Base-by-base conservation (phyloP, 2,888 invertebrate species). In the Antheraea yamamai region DNA sequence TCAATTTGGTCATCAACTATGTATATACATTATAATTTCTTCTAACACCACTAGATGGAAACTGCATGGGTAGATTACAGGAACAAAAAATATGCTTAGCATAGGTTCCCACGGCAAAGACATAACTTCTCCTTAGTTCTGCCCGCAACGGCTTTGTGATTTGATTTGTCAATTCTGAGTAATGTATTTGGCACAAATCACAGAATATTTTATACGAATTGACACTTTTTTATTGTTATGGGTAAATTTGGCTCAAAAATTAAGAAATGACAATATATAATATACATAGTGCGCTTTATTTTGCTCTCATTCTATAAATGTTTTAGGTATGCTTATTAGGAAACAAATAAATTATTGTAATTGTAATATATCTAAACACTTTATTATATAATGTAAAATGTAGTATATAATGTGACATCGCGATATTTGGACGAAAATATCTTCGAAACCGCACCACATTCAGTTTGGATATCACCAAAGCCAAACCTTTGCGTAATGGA, bases 221-320 rank as follows among this genome's bases (percentile, higher is more conserved):
- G 4, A 47, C 7, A 8, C 8, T 47, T 47, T 47, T 18, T 52
- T 1, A 3, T 52, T 2, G 8, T n/a, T 1, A n/a, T n/a, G 6
- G 23, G n/a, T 30, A 55, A 18, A 12, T 75, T 75, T 77, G 68
- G 77, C 78, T 73, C 74, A 47, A 76, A 84, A 84, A 83, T 83
- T 82, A 78, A 81, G 85, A 86, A 83, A 84, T 81, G 81, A 75
- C 74, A 1, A 75, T 68, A 61, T 61, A 39, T 20, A 58, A 58
- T 39, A 23, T n/a, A 26, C 20, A 26, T 30, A 47, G n/a, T n/a
- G 8, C 26, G 23, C 1, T 68, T 52, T 23, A 58, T 23, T 55
- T 35, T 35, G 35, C 20, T 51, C 12, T 66, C 47, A 20, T 52
- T 35, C 4, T n/a, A 74, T 55, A 74, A 2, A 66, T 16, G 8